Conservation (phyloP, 2,113 vertebrate species). For the Emydocephalus ijimae region DNA sequence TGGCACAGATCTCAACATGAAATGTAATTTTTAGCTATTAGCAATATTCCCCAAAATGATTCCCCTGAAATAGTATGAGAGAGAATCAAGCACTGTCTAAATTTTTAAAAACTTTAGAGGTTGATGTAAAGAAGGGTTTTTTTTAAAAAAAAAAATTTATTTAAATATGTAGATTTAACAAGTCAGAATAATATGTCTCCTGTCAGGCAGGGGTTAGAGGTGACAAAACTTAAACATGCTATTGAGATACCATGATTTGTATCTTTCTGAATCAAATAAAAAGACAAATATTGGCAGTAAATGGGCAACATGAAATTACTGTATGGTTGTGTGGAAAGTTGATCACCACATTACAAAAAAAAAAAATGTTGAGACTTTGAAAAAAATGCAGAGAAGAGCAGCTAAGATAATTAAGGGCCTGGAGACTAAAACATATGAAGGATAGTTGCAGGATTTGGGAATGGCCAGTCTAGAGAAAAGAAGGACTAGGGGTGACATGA, state of each 20-base stretch:
- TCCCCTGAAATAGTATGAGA: neutral
- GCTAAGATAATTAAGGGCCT: neutral
- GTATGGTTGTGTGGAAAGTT: neutral
- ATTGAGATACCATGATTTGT: neutral
- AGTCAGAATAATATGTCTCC: neutral
- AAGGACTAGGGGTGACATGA: neutral
- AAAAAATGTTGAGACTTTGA: neutral
- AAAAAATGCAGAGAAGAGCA: neutral
- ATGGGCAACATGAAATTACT: neutral
- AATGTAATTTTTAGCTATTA: neutral
- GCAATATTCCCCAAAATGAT: neutral
- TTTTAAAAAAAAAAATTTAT: neutral
- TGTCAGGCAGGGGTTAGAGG: neutral
- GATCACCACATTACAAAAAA: neutral
- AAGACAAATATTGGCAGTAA: neutral
- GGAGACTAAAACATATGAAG: neutral
- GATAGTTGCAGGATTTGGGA: neutral
- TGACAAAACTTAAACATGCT: neutral
- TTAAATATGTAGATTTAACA: neutral
- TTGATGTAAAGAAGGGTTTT: neutral
- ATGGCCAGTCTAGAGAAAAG: neutral
- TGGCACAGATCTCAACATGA: neutral
- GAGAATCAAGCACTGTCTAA: neutral
- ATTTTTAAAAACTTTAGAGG: neutral
- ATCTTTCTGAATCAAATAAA: neutral